Percentiles rank a stretch among this genome's conserved stretches.
Evolutionary conservation across 2,797 vertebrate genomes (phyloP).

Genomic region (Buphagus erythrorhynchus): DNA sequence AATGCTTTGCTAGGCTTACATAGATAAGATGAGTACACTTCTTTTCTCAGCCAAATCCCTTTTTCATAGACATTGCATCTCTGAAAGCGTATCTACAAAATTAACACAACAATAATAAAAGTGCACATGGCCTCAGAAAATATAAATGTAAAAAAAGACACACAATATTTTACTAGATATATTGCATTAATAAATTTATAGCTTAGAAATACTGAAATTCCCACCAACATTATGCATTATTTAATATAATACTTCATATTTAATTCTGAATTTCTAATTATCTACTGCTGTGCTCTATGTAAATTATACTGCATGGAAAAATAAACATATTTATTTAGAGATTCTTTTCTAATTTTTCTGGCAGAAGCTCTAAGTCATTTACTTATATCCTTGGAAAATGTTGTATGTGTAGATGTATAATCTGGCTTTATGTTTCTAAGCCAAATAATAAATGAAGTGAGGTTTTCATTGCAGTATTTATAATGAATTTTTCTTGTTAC

Average conservation of each 20-base stretch:
- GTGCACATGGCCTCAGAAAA: neutral
- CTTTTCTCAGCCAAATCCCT: neutral
- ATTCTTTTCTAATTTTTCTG: neutral
- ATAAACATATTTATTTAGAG: neutral
- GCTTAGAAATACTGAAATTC: neutral
- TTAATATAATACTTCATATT: neutral
- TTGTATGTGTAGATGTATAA: neutral
- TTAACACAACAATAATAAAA: neutral
- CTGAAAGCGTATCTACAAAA: neutral
- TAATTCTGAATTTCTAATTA: neutral
- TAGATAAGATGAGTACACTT: neutral
- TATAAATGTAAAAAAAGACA: neutral
- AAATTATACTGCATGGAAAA: neutral
- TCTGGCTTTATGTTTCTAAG: neutral
- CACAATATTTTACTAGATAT: neutral
- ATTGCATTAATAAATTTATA: neutral
- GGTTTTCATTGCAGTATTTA: neutral
- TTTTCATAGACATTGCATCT: neutral
- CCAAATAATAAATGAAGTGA: neutral
- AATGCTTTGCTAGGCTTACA: neutral
- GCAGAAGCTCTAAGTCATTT: neutral
- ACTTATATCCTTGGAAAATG: neutral
- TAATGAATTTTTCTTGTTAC: neutral
- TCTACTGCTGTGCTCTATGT: neutral
- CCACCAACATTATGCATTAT: neutral